phyloP scores from a whole-genome alignment of 2,797 vertebrate genomes.

The Lepilemur septentrionalis region DNA sequence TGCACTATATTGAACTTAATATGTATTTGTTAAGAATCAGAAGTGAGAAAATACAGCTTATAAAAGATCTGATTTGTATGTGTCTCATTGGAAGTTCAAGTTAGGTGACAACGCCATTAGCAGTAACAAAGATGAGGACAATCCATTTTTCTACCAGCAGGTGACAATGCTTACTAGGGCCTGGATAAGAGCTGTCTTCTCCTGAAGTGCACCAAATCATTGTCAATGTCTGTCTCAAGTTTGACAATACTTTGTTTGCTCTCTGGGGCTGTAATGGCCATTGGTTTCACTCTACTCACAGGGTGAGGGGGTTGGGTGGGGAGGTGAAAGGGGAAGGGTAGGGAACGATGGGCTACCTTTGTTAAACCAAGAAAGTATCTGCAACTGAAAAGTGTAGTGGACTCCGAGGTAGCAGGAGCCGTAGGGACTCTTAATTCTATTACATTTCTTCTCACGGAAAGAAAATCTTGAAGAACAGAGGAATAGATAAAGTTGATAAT shows the following conservation, averaged over 20 bases:
- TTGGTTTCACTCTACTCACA: background rate
- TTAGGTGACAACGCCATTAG: background rate
- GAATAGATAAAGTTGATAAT: background rate
- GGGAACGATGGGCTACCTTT: background rate
- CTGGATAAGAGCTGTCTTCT: background rate
- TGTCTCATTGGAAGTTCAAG: background rate
- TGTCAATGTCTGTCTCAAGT: background rate
- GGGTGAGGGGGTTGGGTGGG: background rate
- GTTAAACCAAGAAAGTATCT: background rate
- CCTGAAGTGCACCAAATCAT: background rate
- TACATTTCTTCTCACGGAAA: background rate
- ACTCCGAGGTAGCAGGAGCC: background rate
- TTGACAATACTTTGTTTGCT: background rate
- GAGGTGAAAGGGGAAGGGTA: background rate
- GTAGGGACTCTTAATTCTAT: background rate
- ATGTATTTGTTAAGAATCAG: background rate
- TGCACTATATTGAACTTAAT: conserved; percentile 2
- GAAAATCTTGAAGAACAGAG: background rate
- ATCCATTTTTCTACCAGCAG: background rate
- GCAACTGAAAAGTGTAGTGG: background rate
- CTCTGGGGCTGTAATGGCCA: background rate
- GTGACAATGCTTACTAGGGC: background rate
- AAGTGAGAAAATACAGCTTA: background rate
- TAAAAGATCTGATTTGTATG: background rate
- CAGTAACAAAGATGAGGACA: background rate